Evolutionary conservation across 2,888 invertebrate genomes (phyloP).

Genomic region (Aleiodes leptofemur): DNA sequence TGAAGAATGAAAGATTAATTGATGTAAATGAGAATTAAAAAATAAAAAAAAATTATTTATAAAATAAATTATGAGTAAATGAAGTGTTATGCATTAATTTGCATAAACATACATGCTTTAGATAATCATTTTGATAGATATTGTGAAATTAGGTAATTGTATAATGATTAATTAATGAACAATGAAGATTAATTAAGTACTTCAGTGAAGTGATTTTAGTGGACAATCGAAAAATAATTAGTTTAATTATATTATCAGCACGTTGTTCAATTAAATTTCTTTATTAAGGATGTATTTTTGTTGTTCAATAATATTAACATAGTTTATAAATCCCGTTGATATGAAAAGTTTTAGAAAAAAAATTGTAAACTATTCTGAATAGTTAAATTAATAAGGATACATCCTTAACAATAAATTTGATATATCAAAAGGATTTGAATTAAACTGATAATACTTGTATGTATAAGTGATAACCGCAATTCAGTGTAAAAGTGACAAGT

Average conservation of each 20-base stretch:
- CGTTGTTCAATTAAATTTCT: too few species aligned
- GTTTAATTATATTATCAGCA: background rate
- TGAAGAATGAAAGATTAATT: too few species aligned
- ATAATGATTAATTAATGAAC: conserved; percentile 4
- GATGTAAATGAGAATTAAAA: background rate
- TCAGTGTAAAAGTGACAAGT: background rate
- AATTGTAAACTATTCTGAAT: too few species aligned
- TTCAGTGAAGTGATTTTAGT: conserved; percentile 10
- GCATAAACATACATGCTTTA: conserved; percentile 4
- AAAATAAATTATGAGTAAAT: background rate
- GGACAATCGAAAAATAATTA: conserved; percentile 10
- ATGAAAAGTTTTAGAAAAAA: background rate
- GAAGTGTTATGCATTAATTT: background rate
- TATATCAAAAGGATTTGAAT: background rate
- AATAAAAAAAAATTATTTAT: background rate
- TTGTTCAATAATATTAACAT: background rate
- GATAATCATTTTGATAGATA: conserved; percentile 29
- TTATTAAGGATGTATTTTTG: too few species aligned
- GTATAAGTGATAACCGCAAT: background rate
- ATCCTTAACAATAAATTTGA: background rate
- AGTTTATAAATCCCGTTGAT: background rate
- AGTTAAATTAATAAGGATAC: background rate
- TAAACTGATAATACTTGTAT: background rate
- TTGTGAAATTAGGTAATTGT: conserved; percentile 9
- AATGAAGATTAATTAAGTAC: background rate